Conservation (phyloP, 2,113 vertebrate species). For the Tenrec ecaudatus region DNA sequence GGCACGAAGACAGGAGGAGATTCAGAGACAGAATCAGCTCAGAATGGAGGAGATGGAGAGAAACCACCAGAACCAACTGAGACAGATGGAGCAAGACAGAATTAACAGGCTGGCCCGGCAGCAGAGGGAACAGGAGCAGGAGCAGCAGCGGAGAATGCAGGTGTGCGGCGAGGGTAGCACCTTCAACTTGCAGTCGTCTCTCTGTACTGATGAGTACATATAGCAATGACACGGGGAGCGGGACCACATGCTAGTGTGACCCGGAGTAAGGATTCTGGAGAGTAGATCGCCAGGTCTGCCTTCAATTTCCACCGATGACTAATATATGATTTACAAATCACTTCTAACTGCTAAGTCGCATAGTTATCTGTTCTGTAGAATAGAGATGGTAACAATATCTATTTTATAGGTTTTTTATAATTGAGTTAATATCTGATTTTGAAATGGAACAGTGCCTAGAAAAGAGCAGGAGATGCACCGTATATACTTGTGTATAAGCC, state of each 20-base stretch:
- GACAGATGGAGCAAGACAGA: not conserved
- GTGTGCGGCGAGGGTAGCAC: slow-evolving; percentile 11
- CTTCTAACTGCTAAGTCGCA: not conserved
- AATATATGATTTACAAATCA: too few species aligned
- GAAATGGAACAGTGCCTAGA: too few species aligned
- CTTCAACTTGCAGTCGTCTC: not conserved
- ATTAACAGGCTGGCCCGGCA: not conserved
- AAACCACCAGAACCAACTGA: not conserved
- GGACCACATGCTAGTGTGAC: not conserved
- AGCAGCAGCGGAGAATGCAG: not conserved
- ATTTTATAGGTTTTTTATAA: not conserved
- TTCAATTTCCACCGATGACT: not conserved
- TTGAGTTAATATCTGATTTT: not conserved
- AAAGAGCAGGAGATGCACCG: too few species aligned
- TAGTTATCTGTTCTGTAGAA: not conserved
- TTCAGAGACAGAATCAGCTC: not conserved
- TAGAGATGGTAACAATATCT: not conserved
- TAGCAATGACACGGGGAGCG: not conserved
- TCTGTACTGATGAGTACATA: not conserved
- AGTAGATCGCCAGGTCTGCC: too few species aligned
- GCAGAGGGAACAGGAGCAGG: not conserved
- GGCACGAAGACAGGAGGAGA: not conserved
- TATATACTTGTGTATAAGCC: too few species aligned
- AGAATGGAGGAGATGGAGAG: not conserved
- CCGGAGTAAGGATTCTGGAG: not conserved